These are phyloP conservation scores for Galerucella nymphaeae DNA, from an alignment of 2,888 invertebrate genomes.

Conservation along the genomic window DNA sequence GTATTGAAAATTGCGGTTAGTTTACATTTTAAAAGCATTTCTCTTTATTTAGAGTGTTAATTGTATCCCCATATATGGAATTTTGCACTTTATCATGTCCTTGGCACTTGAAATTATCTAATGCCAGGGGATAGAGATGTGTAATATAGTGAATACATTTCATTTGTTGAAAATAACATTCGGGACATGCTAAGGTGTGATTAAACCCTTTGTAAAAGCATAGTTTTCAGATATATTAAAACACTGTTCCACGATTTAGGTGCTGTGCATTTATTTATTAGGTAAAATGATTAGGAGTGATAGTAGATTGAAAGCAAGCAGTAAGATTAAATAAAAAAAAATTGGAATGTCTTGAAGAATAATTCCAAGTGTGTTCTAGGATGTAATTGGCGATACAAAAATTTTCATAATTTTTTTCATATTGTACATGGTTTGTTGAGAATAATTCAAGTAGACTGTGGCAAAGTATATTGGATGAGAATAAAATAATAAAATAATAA, in stretches of 20 bases:
- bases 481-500: constrained; percentile 14
- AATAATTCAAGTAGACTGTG: constrained; percentile 39
- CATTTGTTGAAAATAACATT: too few relatives aligned
- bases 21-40: too few relatives aligned
- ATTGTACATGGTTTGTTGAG: constrained; percentile 16
- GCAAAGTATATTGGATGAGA: constrained; percentile 35
- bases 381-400: constrained; percentile 20
- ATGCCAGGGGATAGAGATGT: too few relatives aligned
- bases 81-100: too few relatives aligned
- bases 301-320: constrained; percentile 26
- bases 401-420: constrained; percentile 14
- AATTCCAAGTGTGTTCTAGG: constrained; percentile 41
- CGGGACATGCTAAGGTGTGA: too few relatives aligned
- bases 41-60: too few relatives aligned
- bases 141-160: too few relatives aligned
- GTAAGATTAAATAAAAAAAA: constrained; percentile 22
- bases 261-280: constrained; percentile 53
- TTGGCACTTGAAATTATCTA: too few relatives aligned
- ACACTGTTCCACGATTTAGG: constrained; percentile 50
- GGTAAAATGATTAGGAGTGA: constrained; percentile 32
- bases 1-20: too few relatives aligned
- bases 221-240: constrained; percentile 24
- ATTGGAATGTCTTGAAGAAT: constrained; percentile 35
- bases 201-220: not conserved
- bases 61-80: too few relatives aligned